phyloP scores from a whole-genome alignment of 2,888 invertebrate species.

The Oligia latruncula region DNA sequence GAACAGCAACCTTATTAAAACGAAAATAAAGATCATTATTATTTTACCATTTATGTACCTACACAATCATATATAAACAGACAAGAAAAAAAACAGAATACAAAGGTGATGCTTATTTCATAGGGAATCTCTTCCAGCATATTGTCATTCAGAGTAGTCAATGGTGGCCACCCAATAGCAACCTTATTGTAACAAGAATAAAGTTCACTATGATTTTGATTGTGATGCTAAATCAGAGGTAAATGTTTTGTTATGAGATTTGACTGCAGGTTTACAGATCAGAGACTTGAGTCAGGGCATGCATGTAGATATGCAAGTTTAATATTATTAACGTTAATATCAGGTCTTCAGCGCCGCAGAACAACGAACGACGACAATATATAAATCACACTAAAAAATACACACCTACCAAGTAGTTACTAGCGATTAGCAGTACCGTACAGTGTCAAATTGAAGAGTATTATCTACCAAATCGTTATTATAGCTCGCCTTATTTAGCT shows the following conservation, averaged over 20 bases:
- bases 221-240: neutral
- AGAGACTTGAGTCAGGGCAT: neutral
- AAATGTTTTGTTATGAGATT: neutral
- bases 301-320: no score
- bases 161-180: neutral
- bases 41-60: no score
- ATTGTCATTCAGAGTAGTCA: neutral
- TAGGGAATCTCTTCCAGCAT: no score
- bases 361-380: neutral
- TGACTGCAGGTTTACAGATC: neutral
- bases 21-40: neutral
- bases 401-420: slow-evolving; percentile 10
- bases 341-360: neutral
- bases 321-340: neutral
- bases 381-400: slow-evolving; percentile 14
- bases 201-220: neutral
- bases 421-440: slow-evolving; percentile 36
- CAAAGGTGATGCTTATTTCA: no score
- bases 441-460: neutral
- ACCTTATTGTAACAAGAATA: neutral
- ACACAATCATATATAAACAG: no score
- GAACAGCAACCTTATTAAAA: neutral
- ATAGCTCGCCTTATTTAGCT: slow-evolving; percentile 27
- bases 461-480: slow-evolving; percentile 12
- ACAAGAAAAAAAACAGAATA: no score